Evolutionary conservation across 2,113 vertebrate species (phyloP).

Genomic region (Ictalurus furcatus): DNA sequence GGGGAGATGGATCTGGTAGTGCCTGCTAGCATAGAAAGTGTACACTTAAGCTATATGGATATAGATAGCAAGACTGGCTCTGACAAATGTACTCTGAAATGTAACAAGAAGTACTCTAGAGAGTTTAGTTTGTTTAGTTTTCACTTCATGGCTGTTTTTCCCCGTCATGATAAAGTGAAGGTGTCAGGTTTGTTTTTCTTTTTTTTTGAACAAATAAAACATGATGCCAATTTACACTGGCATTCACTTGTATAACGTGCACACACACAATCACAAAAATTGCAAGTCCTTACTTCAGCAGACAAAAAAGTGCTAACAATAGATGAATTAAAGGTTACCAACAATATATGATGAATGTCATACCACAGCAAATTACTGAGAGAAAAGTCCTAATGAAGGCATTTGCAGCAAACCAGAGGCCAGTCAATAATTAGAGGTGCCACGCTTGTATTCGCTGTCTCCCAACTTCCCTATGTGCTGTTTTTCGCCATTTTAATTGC

Average conservation of each 20-base stretch:
- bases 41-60: background rate
- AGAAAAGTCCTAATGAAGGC: slow-evolving; percentile 76
- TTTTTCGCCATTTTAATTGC: slow-evolving; percentile 70
- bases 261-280: slow-evolving; percentile 36
- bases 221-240: slow-evolving; percentile 47
- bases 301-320: slow-evolving; percentile 84
- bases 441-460: slow-evolving; percentile 47
- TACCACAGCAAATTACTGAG: slow-evolving; percentile 78
- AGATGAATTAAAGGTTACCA: slow-evolving; percentile 90
- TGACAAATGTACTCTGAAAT: background rate
- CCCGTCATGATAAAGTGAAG: background rate
- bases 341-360: slow-evolving; percentile 78
- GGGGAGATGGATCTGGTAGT: background rate
- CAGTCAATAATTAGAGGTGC: slow-evolving; percentile 79
- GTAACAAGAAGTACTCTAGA: background rate
- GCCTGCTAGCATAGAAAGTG: background rate
- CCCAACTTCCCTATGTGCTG: slow-evolving; percentile 52
- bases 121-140: background rate
- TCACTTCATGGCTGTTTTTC: background rate
- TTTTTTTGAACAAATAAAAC: slow-evolving; percentile 29
- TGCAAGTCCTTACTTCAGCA: slow-evolving; percentile 76
- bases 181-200: background rate
- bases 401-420: slow-evolving; percentile 59
- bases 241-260: slow-evolving; percentile 5
- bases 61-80: background rate